These are phyloP conservation scores for Bos indicus DNA, from an alignment of 2,113 vertebrate species.

Conservation along the genomic window DNA sequence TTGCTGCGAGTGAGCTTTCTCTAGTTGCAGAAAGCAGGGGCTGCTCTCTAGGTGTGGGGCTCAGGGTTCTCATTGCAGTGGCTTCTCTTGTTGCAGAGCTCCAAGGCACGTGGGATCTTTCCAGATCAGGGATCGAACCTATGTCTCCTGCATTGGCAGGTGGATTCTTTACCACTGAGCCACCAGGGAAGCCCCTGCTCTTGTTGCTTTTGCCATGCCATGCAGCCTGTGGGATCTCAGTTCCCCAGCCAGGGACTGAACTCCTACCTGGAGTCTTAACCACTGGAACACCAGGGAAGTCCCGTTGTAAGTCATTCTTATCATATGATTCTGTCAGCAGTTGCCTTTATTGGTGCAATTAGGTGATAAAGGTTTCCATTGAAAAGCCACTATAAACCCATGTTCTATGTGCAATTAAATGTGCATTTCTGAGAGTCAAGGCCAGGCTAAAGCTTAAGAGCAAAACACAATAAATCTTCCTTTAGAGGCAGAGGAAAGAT, in stretches of 20 bases:
- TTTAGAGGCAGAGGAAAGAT: neutral
- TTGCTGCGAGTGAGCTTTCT: neutral
- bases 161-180: neutral
- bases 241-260: neutral
- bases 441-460: neutral
- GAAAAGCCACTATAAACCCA: neutral
- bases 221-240: neutral
- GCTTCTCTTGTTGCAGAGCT: neutral
- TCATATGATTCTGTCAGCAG: neutral
- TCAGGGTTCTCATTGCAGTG: neutral
- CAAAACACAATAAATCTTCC: neutral
- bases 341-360: neutral
- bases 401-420: rapidly evolving
- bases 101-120: neutral
- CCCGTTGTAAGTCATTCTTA: neutral
- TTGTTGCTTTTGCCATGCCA: neutral
- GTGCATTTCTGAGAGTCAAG: neutral
- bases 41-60: neutral
- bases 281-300: neutral
- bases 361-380: neutral
- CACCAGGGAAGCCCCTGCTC: neutral
- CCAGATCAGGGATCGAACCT: neutral
- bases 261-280: neutral
- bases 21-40: neutral
- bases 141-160: neutral